phyloP scores from a whole-genome alignment of 2,888 invertebrate genomes.

The Brachycybe producta region DNA sequence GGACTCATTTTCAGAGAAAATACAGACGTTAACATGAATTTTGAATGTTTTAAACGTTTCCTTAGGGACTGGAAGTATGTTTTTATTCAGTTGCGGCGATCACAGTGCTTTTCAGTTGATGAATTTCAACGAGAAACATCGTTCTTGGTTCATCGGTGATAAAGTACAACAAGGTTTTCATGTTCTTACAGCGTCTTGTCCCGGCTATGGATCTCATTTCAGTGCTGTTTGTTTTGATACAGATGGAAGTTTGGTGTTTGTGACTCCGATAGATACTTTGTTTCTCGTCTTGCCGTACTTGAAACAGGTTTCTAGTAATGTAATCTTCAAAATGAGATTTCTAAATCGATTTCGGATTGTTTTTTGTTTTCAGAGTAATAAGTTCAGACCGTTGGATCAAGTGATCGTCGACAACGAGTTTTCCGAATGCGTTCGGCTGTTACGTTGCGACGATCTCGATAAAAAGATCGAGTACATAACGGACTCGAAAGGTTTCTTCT shows the following conservation, averaged over 20 bases:
- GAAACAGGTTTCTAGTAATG: background rate
- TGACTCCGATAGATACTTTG: background rate
- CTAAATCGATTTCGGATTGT: background rate
- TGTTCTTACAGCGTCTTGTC: background rate
- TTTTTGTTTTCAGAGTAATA: background rate
- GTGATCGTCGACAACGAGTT: background rate
- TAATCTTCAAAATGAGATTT: background rate
- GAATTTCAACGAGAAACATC: background rate
- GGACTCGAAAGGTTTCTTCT: background rate
- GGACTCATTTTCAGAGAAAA: no score
- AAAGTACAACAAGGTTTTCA: background rate
- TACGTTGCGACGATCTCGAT: background rate
- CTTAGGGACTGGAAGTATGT: no score
- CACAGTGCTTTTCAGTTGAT: background rate
- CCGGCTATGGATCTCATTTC: background rate
- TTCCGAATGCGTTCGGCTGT: background rate
- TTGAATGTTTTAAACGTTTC: no score
- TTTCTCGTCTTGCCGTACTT: background rate
- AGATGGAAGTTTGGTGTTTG: constrained; percentile 1
- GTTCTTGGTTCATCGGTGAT: background rate
- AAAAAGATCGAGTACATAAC: background rate
- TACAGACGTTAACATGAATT: no score
- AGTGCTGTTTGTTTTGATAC: background rate
- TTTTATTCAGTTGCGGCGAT: no score
- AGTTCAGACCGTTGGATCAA: background rate